Base-by-base conservation (phyloP, 2,888 invertebrate species). In the Hedychridium roseum region DNA sequence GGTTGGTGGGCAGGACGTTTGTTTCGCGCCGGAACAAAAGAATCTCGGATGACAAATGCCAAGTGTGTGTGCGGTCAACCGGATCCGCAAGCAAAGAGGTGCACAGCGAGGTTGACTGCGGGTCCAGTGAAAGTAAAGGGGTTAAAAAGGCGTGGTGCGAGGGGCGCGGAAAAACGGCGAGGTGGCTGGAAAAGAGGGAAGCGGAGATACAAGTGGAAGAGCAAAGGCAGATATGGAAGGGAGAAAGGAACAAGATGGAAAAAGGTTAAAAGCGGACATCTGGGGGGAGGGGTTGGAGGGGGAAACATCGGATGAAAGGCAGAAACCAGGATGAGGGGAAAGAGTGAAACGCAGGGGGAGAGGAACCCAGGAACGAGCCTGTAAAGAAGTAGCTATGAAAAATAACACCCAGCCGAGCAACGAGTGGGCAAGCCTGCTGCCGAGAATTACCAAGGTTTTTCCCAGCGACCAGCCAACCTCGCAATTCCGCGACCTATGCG, bases 11-110 rank as follows among this genome's bases (percentile, higher is more conserved):
- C 26, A 47, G 54, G 36, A 48, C 60, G 70, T 68, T 70, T 71
- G 69, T 69, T 70, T 70, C 60, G 64, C 66, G 54, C 57, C 50
- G 60, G 65, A 70, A 73, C 71, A 71, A 74, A 71, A 68, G 70
- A 65, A 70, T 69, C 69, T 71, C 64, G 63, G 62, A 67, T 72
- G 70, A 71, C 67, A 72, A 73, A 72, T 70, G 67, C 62, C 63
- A 66, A 66, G 61, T 63, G 64, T 55, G 66, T 64, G 58, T 61
- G 65, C 64, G 68, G 70, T 71, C 69, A 64, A 68, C 71, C 68
- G 72, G 66, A 70, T 71, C 52, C 56, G 59, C 59, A 48, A 52
- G 57, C 56, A 52, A 58, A 60, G 60, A 63, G 61, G 52, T 54
- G 54, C 49, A 52, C 45, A n/a, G n/a, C n/a, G n/a, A n/a, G 58